phyloP scores from a whole-genome alignment of 2,888 invertebrate genomes.

The Amiota minor region DNA sequence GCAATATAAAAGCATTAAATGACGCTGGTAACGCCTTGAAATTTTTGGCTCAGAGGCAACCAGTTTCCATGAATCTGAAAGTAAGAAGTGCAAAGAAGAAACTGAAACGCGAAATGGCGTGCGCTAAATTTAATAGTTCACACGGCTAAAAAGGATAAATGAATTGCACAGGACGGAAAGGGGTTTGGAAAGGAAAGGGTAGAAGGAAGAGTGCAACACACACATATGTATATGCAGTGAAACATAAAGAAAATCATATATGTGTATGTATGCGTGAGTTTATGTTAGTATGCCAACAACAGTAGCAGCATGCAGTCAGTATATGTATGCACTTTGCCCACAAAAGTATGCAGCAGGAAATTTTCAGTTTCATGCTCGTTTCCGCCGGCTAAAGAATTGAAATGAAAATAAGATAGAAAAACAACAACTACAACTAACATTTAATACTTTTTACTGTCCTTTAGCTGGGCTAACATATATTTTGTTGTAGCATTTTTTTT shows the following conservation, averaged over 20 bases:
- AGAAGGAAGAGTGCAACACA: slow-evolving; percentile 21
- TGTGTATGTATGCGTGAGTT: background rate
- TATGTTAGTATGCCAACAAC: slow-evolving; percentile 39
- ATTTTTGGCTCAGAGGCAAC: slow-evolving; percentile 22
- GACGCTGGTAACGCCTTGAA: slow-evolving; percentile 45
- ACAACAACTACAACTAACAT: slow-evolving; percentile 43
- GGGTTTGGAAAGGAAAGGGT: background rate
- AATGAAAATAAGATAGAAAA: background rate
- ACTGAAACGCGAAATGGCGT: slow-evolving; percentile 28
- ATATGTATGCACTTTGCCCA: slow-evolving; percentile 5
- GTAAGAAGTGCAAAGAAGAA: slow-evolving; percentile 12
- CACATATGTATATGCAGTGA: slow-evolving; percentile 1
- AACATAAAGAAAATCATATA: background rate
- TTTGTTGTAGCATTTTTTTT: background rate
- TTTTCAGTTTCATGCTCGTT: slow-evolving; percentile 61
- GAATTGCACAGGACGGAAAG: background rate
- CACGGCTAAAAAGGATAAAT: slow-evolving; percentile 56
- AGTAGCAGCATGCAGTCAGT: background rate
- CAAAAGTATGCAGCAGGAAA: slow-evolving; percentile 20
- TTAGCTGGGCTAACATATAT: slow-evolving; percentile 11
- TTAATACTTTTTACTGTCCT: slow-evolving; percentile 51
- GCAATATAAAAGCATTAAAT: slow-evolving; percentile 42
- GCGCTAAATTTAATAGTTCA: slow-evolving; percentile 54
- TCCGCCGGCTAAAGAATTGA: slow-evolving; percentile 7
- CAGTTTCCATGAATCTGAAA: background rate